Evolutionary conservation across 1,140 invertebrate species (phyloP).

Genomic region (Forficula auricularia): DNA sequence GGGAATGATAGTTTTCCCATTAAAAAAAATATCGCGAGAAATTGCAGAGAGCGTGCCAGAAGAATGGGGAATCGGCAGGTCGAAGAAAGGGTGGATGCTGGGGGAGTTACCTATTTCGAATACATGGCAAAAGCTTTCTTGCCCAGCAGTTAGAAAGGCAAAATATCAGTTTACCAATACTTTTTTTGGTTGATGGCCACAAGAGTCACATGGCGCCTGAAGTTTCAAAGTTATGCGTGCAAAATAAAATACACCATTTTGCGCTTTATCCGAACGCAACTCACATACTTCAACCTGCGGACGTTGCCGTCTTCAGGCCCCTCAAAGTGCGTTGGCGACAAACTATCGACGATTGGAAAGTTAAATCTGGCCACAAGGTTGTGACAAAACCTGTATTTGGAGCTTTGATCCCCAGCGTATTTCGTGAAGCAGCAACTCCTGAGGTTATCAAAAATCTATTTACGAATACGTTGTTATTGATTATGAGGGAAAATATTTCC

Average conservation of each 20-base stretch:
- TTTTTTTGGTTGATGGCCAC: slow-evolving; percentile 3
- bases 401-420: slow-evolving; percentile 18
- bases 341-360: slow-evolving; percentile 12
- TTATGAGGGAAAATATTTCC: too few species aligned
- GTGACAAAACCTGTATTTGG: slow-evolving; percentile 21
- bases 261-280: slow-evolving; percentile 25
- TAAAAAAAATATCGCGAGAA: slow-evolving; percentile 3
- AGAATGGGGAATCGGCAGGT: slow-evolving; percentile 15
- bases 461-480: too few species aligned
- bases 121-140: slow-evolving; percentile 18
- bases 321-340: slow-evolving; percentile 22
- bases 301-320: slow-evolving; percentile 22
- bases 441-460: slow-evolving; percentile 18
- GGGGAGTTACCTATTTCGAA: slow-evolving; percentile 15
- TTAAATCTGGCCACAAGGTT: slow-evolving; percentile 6
- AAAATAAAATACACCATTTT: slow-evolving; percentile 23
- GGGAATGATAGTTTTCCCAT: slow-evolving; percentile 16
- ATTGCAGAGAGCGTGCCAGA: slow-evolving; percentile 15
- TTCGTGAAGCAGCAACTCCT: slow-evolving; percentile 10
- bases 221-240: slow-evolving; percentile 1
- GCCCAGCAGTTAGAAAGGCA: slow-evolving; percentile 7
- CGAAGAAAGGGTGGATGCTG: slow-evolving; percentile 18
- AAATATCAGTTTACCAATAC: background rate
- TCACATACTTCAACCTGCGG: slow-evolving; percentile 26
- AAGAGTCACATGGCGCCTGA: background rate